A percentile compares a stretch with the other conserved stretches of the same genome.
Conservation (phyloP, 2,113 vertebrate genomes). For the Perca flavescens region DNA sequence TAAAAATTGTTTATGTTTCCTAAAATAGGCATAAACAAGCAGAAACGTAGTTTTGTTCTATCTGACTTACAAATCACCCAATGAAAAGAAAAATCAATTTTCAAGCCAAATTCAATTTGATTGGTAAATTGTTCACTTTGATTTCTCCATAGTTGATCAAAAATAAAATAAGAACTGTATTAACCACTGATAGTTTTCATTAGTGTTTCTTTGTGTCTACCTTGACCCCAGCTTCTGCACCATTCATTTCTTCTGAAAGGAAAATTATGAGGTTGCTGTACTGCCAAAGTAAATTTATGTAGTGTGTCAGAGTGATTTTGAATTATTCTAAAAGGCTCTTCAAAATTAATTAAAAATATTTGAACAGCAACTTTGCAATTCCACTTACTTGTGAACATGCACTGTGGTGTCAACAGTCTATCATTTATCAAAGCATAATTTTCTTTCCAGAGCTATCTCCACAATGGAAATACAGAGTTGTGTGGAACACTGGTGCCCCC, state of each 20-base stretch:
- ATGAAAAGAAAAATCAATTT: conserved; percentile 31
- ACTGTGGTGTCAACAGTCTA: conserved; percentile 61
- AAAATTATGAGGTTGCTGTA: conserved; percentile 53
- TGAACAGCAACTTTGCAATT: conserved; percentile 69
- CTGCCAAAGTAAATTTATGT: conserved; percentile 57
- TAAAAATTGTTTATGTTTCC: background rate
- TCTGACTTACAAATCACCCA: conserved; percentile 9
- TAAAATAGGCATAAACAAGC: conserved; percentile 17
- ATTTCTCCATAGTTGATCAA: conserved; percentile 43
- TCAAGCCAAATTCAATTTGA: conserved; percentile 33
- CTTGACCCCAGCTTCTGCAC: conserved; percentile 63
- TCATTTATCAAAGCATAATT: conserved; percentile 64
- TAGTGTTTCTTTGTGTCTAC: conserved; percentile 62
- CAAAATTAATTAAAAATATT: conserved; percentile 78
- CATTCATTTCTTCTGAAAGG: conserved; percentile 60
- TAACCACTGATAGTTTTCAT: conserved; percentile 67
- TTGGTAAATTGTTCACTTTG: conserved; percentile 59
- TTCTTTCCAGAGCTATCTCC: conserved; percentile 41
- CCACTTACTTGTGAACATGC: conserved; percentile 60
- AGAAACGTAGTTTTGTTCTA: background rate
- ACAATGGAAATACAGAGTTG: conserved; percentile 48
- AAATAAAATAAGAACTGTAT: conserved; percentile 42
- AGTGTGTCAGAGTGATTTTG: conserved; percentile 48
- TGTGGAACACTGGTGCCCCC: conserved; percentile 86
- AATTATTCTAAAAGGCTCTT: conserved; percentile 69